Conservation (phyloP, 2,797 vertebrate species). For the Mareca strepera region DNA sequence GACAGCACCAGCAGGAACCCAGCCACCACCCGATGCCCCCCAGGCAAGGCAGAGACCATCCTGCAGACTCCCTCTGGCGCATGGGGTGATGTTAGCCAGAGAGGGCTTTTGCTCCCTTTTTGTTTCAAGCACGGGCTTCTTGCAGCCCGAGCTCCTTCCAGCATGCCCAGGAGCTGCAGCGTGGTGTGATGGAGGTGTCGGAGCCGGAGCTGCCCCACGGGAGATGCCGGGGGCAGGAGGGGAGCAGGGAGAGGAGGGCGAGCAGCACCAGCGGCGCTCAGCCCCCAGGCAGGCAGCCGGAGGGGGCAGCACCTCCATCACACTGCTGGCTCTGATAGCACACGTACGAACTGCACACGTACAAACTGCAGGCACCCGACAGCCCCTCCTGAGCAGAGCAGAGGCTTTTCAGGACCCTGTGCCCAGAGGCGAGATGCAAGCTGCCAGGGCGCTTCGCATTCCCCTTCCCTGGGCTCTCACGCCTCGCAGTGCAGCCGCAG, state of each 20-base stretch:
- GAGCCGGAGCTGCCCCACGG: neutral
- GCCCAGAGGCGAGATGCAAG: neutral
- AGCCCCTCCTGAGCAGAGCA: neutral
- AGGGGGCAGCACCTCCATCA: neutral
- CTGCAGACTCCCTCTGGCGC: rapidly evolving
- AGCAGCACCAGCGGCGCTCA: neutral
- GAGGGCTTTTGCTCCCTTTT: neutral
- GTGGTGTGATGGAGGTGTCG: neutral
- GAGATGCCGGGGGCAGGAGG: neutral
- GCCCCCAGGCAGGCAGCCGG: neutral
- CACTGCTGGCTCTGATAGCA: neutral
- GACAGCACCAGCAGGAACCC: neutral
- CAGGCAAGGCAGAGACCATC: neutral
- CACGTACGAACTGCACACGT: neutral
- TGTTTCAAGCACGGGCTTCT: neutral
- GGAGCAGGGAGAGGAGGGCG: neutral
- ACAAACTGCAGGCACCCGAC: neutral
- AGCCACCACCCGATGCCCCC: rapidly evolving
- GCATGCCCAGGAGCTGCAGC: neutral
- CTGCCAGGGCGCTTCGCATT: neutral
- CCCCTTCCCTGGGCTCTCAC: neutral
- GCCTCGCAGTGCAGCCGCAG: neutral
- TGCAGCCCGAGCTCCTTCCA: neutral
- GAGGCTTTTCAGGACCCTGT: neutral
- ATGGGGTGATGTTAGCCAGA: neutral